A percentile compares a stretch with the other conserved stretches of the same genome.
phyloP scores from a whole-genome alignment of 2,113 vertebrate species.

The Columbina picui region DNA sequence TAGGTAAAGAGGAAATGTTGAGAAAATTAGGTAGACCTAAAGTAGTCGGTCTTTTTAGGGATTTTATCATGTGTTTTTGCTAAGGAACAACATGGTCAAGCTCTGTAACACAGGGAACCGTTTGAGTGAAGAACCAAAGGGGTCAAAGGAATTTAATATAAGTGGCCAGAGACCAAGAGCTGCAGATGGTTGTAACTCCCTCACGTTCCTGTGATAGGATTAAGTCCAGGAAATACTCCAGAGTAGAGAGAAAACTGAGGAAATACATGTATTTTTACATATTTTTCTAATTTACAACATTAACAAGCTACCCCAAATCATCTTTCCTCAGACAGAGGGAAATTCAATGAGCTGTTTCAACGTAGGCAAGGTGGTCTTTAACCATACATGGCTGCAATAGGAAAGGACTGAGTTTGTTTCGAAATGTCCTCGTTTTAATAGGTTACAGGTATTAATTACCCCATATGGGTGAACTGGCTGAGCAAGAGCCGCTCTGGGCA shows the following conservation, averaged over 20 bases:
- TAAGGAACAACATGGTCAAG: neutral
- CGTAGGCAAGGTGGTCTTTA: no score
- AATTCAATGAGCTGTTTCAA: no score
- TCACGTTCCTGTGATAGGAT: neutral
- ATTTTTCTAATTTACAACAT: neutral
- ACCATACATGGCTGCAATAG: no score
- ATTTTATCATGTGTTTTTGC: neutral
- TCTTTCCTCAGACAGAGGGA: no score
- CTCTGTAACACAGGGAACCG: neutral
- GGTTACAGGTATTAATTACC: neutral
- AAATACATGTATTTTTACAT: neutral
- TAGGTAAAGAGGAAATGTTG: neutral
- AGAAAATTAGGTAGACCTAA: neutral
- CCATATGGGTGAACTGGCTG: neutral
- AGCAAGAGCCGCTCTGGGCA: neutral
- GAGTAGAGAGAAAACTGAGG: neutral
- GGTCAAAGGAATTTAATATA: neutral
- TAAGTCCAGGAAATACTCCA: neutral
- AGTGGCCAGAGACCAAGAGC: neutral
- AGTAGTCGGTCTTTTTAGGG: neutral
- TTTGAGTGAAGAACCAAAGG: neutral
- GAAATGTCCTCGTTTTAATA: neutral
- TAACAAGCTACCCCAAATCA: neutral
- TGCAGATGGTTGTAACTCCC: neutral
- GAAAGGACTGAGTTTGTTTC: neutral